Conservation (phyloP, 1,140 invertebrate genomes). For the Acyrthosiphon pisum region DNA sequence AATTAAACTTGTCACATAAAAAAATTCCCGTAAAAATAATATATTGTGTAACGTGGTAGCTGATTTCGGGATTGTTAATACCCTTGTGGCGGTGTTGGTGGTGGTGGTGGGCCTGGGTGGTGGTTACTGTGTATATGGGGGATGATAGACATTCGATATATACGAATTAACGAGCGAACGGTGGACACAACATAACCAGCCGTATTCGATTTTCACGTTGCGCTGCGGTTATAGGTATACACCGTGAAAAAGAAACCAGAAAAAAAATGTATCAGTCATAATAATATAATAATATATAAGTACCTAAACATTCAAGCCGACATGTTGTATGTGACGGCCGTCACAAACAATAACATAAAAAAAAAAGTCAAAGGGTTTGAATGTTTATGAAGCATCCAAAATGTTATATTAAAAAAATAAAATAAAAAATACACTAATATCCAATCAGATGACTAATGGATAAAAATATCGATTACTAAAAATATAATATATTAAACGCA, state of each 20-base stretch:
- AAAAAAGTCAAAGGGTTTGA: background rate
- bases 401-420: background rate
- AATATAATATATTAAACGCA: background rate
- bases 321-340: conserved; percentile 17
- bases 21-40: background rate
- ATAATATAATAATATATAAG: background rate
- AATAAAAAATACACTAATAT: background rate
- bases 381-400: background rate
- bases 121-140: too few relatives aligned
- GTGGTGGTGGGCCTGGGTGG: too few relatives aligned
- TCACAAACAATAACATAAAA: conserved; percentile 8
- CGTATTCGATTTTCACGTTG: background rate
- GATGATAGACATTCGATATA: background rate
- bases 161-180: background rate
- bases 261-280: background rate
- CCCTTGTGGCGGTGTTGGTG: background rate
- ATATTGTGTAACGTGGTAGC: background rate
- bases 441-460: conserved; percentile 15
- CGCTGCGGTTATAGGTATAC: background rate
- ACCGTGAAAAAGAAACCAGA: background rate
- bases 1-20: background rate
- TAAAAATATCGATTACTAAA: background rate
- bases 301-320: background rate
- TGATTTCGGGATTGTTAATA: background rate
- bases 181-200: background rate